Percentiles rank a stretch among this genome's conserved stretches.
phyloP scores from a whole-genome alignment of 2,113 vertebrate genomes.

The Esox niger region DNA sequence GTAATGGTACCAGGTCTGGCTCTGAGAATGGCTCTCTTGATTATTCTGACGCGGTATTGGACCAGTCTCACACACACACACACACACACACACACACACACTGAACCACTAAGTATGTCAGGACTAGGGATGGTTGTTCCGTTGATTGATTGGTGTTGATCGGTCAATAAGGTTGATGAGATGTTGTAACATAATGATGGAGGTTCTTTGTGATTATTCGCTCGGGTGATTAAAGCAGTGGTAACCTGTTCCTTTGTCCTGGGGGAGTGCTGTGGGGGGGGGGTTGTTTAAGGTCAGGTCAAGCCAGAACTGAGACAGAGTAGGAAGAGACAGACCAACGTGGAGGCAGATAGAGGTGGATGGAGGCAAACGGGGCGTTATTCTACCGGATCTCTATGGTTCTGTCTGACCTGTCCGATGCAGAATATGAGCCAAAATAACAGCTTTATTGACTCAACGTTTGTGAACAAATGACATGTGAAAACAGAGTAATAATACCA shows the following conservation, averaged over 20 bases:
- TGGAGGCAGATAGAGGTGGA: constrained; percentile 13
- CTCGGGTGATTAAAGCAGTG: background rate
- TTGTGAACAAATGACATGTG: no score
- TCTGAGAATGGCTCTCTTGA: constrained; percentile 61
- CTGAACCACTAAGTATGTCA: background rate
- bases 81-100: background rate
- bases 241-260: background rate
- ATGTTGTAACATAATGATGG: background rate
- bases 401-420: no score
- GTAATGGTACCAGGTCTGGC: constrained; percentile 65
- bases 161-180: constrained; percentile 9
- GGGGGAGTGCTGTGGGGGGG: no score
- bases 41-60: constrained; percentile 53
- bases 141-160: constrained; percentile 23
- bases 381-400: no score
- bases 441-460: no score
- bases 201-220: background rate
- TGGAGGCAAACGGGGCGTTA: no score
- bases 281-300: background rate
- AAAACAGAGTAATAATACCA: no score
- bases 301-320: background rate
- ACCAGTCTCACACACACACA: constrained; percentile 33
- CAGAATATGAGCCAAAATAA: no score
- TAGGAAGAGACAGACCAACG: background rate
- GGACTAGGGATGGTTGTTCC: background rate